Base-by-base conservation (phyloP, 2,797 vertebrate species). In the Sebastes aleutianus region DNA sequence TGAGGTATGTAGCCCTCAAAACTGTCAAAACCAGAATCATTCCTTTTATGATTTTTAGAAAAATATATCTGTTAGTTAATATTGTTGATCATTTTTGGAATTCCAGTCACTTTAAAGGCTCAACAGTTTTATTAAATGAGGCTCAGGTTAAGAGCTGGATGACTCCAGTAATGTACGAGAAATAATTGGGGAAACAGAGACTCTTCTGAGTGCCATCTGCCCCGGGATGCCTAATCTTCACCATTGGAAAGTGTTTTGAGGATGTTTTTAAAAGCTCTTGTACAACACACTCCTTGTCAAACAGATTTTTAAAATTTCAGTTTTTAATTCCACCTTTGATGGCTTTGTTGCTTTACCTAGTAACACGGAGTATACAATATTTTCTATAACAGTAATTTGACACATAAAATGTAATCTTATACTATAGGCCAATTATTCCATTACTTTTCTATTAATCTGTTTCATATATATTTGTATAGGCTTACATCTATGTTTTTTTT, bases 1-100 rank as follows among this genome's bases (percentile, higher is more conserved):
- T 85, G 96, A 99, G 97, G 97, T 98, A 90, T 22, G 88, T 85
- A 18, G 20, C 32, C n/a, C n/a, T 65, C 6, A 32, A 54, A 58
- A 27, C 10, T 62, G 4, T 66, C 39, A 69, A 9, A n/a, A 2
- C 20, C n/a, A 59, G 34, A 57, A 47, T 32, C 4, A 9, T 10
- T 68, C 8, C 9, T 54, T 18, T 8, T 26, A 26, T 47, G 2
- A 34, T 50, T 50, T 47, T 50, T 50, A 50, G 47, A 6, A 47
- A 53, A 20, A 39, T 36, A 29, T 63, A 27, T 54, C 14, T 57
- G 6, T 47, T n/a, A 3, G 59, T 61, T 31, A 50, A 13, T 71
- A 6, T 8, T 56, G 24, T 53, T 13, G 12, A 26, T 64, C 5
- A 50, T 56, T 53, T 66, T 32, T 18, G 3, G 12, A 62, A 67